Conservation (phyloP, 2,797 vertebrate genomes). For the Lacerta agilis region DNA sequence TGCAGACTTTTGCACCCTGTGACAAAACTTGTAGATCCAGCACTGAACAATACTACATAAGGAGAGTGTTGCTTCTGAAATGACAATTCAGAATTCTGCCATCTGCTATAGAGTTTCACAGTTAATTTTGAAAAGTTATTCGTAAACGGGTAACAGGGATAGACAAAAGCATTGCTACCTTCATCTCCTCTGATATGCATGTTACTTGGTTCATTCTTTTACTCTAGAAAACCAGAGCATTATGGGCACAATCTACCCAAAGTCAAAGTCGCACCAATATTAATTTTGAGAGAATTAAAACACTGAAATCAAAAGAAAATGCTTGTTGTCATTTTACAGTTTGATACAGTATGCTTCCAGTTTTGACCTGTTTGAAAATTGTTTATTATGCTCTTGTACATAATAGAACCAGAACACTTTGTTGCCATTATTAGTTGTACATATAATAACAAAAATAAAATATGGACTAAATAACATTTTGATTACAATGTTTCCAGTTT, state of each 20-base stretch:
- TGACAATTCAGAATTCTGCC: not conserved
- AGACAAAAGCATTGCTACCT: not conserved
- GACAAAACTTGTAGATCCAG: too few species aligned
- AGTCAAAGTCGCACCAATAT: not conserved
- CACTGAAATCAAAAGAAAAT: not conserved
- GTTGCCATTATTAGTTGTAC: not conserved
- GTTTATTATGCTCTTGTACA: not conserved
- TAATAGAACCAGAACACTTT: not conserved
- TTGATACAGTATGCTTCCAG: not conserved
- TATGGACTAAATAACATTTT: too few species aligned
- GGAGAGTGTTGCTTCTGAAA: not conserved
- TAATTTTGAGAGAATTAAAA: not conserved
- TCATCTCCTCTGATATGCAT: not conserved
- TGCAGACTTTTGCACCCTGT: too few species aligned
- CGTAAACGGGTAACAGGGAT: not conserved
- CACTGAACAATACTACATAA: not conserved
- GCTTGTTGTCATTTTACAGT: not conserved
- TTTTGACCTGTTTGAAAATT: not conserved
- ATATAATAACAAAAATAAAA: not conserved
- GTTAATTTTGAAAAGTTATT: not conserved
- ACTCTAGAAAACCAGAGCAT: not conserved
- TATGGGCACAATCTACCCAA: not conserved
- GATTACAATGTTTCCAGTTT: too few species aligned
- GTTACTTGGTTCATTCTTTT: not conserved
- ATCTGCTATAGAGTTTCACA: not conserved